Evolutionary conservation across 2,113 vertebrate species (phyloP).

Genomic region (Neotoma lepida): DNA sequence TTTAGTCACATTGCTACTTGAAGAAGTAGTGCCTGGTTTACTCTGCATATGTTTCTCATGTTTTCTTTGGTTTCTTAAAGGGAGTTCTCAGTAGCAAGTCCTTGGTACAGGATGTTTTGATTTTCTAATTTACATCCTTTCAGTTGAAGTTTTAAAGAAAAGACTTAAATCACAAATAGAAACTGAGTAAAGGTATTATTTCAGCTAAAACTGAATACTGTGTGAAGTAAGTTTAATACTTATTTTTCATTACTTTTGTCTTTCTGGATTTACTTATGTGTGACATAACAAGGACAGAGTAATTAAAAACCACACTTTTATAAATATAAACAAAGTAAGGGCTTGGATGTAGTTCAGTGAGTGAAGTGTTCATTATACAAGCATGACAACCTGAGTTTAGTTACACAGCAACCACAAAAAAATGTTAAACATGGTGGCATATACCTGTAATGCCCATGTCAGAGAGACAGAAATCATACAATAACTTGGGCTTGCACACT

Average conservation of each 20-base stretch:
- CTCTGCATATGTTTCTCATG: background rate
- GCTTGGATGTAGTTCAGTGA: background rate
- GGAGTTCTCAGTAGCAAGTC: background rate
- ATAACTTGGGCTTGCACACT: background rate
- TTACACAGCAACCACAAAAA: background rate
- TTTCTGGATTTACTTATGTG: background rate
- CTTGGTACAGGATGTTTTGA: background rate
- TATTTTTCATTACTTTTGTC: background rate
- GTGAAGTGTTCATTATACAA: background rate
- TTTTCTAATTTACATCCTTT: background rate
- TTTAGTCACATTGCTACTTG: constrained; percentile 5
- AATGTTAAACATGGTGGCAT: background rate
- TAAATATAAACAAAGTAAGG: background rate
- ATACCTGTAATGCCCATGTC: too few relatives aligned
- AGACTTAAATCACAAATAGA: background rate
- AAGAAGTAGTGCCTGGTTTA: background rate
- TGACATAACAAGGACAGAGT: background rate
- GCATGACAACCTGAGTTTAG: background rate
- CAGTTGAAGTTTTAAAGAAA: background rate
- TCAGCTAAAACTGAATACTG: background rate
- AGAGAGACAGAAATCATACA: background rate
- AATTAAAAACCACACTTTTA: background rate
- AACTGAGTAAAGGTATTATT: background rate
- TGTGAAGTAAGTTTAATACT: background rate
- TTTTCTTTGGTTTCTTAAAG: background rate